Conservation (phyloP, 1,140 invertebrate genomes). For the Panulirus ornatus region DNA sequence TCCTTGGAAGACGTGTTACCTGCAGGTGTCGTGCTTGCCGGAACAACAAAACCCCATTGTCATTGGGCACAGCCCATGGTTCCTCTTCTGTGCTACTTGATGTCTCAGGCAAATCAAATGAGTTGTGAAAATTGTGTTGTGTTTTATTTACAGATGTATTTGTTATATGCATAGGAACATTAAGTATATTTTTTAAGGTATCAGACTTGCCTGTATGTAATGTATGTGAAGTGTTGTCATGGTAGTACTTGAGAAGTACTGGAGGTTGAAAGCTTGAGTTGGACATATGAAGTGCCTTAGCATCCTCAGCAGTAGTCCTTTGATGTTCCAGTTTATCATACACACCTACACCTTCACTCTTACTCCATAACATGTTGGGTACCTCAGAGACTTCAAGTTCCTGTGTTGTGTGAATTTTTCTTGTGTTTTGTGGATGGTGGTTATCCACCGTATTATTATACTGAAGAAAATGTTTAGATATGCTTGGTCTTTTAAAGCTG, state of each 20-base stretch:
- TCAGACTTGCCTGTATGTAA: background rate
- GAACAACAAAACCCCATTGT: no score
- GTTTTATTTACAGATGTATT: no score
- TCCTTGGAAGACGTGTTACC: background rate
- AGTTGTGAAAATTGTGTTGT: no score
- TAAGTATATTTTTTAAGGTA: no score
- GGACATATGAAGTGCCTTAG: background rate
- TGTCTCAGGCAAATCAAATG: no score
- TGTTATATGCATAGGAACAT: no score
- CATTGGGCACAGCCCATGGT: no score
- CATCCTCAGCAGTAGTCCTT: background rate
- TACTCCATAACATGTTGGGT: background rate
- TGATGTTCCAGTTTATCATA: no score
- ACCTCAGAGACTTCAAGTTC: background rate
- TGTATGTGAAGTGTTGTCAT: background rate
- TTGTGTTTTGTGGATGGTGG: background rate
- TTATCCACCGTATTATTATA: background rate
- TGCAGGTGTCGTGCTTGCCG: no score
- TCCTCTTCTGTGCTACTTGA: no score
- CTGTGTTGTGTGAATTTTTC: background rate
- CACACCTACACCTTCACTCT: background rate
- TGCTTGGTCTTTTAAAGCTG: background rate
- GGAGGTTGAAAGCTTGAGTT: background rate
- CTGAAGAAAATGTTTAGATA: background rate
- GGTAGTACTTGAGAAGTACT: background rate